A percentile compares a stretch with the other conserved stretches of the same genome.
Conservation (phyloP, 2,113 vertebrate species). For the Plestiodon gilberti region DNA sequence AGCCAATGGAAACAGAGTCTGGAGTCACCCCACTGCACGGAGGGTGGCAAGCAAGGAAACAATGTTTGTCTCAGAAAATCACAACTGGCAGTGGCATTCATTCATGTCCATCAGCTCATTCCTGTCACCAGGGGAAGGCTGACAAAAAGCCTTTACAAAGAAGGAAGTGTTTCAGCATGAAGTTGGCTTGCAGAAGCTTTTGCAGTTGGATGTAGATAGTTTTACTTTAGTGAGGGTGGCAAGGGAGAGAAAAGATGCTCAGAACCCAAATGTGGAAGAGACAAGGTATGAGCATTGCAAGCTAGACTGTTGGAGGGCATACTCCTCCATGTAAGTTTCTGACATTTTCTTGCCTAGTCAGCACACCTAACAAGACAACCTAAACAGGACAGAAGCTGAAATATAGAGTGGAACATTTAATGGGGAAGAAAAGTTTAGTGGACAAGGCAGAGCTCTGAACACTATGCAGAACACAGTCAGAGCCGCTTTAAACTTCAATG, state of each 20-base stretch:
- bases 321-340: not conserved
- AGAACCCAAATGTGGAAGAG: not conserved
- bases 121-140: not conserved
- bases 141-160: fast-evolving
- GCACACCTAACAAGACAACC: not conserved
- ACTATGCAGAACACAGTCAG: no score
- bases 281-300: not conserved
- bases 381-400: not conserved
- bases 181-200: fast-evolving
- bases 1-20: slow-evolving; percentile 79
- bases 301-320: not conserved
- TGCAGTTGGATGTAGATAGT: fast-evolving
- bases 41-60: slow-evolving; percentile 46
- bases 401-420: no score
- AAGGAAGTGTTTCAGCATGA: fast-evolving
- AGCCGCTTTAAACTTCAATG: not conserved
- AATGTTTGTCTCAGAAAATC: slow-evolving; percentile 29
- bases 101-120: not conserved
- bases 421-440: no score
- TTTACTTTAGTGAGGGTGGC: fast-evolving
- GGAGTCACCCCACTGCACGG: slow-evolving; percentile 80
- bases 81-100: not conserved
- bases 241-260: not conserved
- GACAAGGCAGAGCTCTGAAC: no score
- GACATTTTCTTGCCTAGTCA: not conserved